Evolutionary conservation across 23 tunicate species (phyloP).

Genomic region (Oikopleura dioica): DNA sequence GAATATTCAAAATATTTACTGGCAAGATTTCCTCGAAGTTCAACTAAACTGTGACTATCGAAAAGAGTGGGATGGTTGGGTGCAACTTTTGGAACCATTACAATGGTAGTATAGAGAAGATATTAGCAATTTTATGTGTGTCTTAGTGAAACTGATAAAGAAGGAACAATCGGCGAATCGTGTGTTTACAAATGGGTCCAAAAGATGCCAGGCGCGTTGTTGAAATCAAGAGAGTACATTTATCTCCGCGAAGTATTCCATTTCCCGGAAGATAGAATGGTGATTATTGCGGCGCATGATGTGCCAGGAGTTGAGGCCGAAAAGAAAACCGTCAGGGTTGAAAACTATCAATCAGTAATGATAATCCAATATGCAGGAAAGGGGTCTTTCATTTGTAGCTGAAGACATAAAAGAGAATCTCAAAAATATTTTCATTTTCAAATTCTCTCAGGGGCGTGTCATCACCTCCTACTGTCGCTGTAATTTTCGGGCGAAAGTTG

Average conservation of each 20-base stretch:
- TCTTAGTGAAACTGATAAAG: too few relatives aligned
- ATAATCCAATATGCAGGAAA: background rate
- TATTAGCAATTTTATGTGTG: too few relatives aligned
- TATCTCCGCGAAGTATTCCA: background rate
- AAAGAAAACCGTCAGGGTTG: background rate
- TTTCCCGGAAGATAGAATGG: background rate
- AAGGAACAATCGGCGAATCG: background rate
- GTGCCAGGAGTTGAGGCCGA: background rate
- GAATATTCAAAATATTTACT: background rate
- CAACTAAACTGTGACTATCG: background rate
- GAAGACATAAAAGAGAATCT: too few relatives aligned
- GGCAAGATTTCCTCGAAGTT: background rate
- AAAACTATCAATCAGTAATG: background rate
- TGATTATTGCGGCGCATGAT: background rate
- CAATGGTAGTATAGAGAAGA: background rate
- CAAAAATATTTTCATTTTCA: too few relatives aligned
- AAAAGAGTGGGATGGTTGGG: background rate
- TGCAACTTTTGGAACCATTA: background rate
- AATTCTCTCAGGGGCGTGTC: too few relatives aligned
- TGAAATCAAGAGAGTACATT: background rate
- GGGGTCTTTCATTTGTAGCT: too few relatives aligned
- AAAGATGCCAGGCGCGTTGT: background rate
- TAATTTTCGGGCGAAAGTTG: too few relatives aligned
- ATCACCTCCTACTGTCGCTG: too few relatives aligned
- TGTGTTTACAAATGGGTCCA: background rate